Evolutionary conservation across 2,888 invertebrate genomes (phyloP), one percentile per base, ranked within the genome.

Genomic region (Megalurothrips usitatus): DNA sequence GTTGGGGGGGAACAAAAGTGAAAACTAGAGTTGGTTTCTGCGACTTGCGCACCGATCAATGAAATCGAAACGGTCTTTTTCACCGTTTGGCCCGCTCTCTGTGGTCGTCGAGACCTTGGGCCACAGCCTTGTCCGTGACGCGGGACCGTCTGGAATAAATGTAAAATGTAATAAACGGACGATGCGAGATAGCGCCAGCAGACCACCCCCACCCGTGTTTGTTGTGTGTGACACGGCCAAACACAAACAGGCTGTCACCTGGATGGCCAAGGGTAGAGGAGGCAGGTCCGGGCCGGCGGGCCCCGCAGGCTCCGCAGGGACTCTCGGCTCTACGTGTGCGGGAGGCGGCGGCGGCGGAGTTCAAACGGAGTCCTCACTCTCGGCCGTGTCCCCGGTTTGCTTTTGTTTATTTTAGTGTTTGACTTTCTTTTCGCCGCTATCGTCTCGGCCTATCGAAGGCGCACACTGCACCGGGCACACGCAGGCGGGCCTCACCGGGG

Each of bases 401-500:
- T 75, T 75, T 75, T 75, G 68, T 75, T 75, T 75, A 26, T 75
- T 75, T 75, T 75, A 75, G 23, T 26, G 26, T 75, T 75, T 75
- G 68, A 75, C 68, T 75, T 23, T 75, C 68, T 75, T 75, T 26
- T 23, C 26, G 68, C 26, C 68, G 58, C 58, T 14, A 43, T 43
- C 34, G 58, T 11, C 19, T 17, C 58, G 58, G 58, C 11, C 58
- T 17, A n/a, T 19, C 52, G n/a, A n/a, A n/a, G n/a, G n/a, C n/a
- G 34, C 34, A 6, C 34, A 43, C 3, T 43, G 34, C 3, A 43
- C 34, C 34, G 34, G 34, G 6, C 34, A 43, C 34, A 43, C 34
- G 34, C 34, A 43, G 82, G 68, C 79, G 82, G 78, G n/a, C n/a
- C 80, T 78, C n/a, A n/a, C n/a, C n/a, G n/a, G n/a, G n/a, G n/a